Percentiles rank a stretch among this genome's conserved stretches.
Conservation (phyloP, 2,888 invertebrate genomes). For the Melangyna quadrimaculata region DNA sequence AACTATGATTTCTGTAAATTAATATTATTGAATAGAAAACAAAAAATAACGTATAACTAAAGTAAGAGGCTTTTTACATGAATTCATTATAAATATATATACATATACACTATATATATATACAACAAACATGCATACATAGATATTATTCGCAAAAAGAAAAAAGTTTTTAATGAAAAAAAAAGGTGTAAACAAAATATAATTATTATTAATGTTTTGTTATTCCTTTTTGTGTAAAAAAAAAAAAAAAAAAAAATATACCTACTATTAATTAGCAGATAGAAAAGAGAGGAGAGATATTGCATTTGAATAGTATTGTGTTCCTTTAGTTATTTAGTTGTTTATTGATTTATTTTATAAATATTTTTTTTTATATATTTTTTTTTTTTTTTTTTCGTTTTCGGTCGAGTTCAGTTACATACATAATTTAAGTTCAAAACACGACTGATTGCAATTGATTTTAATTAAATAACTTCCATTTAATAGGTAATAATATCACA, state of each 20-base stretch:
- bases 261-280: conserved; percentile 25
- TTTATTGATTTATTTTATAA: conserved; percentile 1
- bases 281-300: conserved; percentile 33
- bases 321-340: conserved; percentile 67
- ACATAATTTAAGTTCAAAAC: neutral
- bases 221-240: conserved; percentile 39
- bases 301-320: conserved; percentile 55
- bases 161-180: conserved; percentile 15
- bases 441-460: neutral
- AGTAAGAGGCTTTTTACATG: conserved; percentile 71
- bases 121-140: conserved; percentile 63
- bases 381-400: neutral
- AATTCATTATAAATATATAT: conserved; percentile 64
- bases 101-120: conserved; percentile 67
- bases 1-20: conserved; percentile 55
- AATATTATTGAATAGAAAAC: conserved; percentile 27
- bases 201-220: conserved; percentile 33
- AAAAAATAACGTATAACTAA: conserved; percentile 44
- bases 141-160: conserved; percentile 61
- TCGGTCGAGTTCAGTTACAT: conserved; percentile 1
- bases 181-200: conserved; percentile 41
- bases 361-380: neutral
- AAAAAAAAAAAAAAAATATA: too few relatives aligned
- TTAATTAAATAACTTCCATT: neutral
- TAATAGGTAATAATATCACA: neutral